Percentiles rank a stretch among this genome's conserved stretches.
phyloP scores from a whole-genome alignment of 2,797 vertebrate species.

The Coendou prehensilis region DNA sequence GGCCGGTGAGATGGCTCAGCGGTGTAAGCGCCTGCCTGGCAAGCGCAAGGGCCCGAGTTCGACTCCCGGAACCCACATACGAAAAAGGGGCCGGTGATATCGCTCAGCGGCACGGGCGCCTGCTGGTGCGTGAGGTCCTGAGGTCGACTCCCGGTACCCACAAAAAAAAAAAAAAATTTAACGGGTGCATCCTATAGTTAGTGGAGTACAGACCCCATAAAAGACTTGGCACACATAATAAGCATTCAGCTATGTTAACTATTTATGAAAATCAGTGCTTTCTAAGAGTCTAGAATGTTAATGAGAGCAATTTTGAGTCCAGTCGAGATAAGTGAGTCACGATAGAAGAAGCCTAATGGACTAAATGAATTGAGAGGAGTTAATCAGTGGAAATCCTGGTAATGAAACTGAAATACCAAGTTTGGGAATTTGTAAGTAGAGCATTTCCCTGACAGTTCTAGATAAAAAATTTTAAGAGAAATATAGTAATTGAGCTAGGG shows the following conservation, averaged over 20 bases:
- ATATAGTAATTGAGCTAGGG: background rate
- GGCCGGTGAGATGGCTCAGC: too few relatives aligned
- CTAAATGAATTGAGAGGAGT: background rate
- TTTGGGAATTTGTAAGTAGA: constrained; percentile 67
- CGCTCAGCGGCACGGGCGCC: too few relatives aligned
- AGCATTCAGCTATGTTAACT: background rate
- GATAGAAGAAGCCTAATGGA: background rate
- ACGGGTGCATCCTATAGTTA: background rate
- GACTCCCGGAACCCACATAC: too few relatives aligned
- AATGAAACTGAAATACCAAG: background rate
- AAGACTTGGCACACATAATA: background rate
- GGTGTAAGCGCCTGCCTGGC: too few relatives aligned
- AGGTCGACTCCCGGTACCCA: too few relatives aligned
- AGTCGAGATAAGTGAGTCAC: background rate
- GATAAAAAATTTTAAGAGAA: constrained; percentile 57
- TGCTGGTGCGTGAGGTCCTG: too few relatives aligned
- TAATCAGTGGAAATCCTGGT: background rate
- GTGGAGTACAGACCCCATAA: background rate
- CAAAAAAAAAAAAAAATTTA: background rate
- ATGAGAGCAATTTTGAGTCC: background rate
- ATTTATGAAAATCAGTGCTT: constrained; percentile 24
- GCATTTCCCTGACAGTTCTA: constrained; percentile 4
- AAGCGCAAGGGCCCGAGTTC: too few relatives aligned
- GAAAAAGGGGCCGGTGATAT: too few relatives aligned
- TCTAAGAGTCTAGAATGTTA: constrained; percentile 45